phyloP scores from a whole-genome alignment of 2,888 invertebrate genomes.

The Esperia sulphurella region DNA sequence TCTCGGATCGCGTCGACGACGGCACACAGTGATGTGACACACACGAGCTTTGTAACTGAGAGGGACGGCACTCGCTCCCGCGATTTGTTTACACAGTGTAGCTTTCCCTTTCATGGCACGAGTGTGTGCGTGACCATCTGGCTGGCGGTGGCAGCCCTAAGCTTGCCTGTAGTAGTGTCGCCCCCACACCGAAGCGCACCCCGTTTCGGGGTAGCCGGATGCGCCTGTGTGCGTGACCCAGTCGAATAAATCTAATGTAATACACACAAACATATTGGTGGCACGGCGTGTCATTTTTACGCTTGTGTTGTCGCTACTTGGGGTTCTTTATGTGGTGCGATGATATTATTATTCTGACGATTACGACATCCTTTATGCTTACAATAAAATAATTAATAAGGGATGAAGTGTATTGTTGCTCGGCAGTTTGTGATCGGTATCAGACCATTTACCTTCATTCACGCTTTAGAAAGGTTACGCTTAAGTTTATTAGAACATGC shows the following conservation, averaged over 20 bases:
- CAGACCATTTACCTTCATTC: constrained; percentile 61
- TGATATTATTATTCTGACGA: constrained; percentile 79
- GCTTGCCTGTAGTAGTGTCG: constrained; percentile 48
- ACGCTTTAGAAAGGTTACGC: constrained; percentile 58
- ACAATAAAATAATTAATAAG: constrained; percentile 80
- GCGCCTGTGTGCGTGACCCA: constrained; percentile 71
- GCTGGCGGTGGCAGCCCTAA: constrained; percentile 52
- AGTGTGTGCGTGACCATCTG: constrained; percentile 73
- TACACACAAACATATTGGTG: constrained; percentile 78
- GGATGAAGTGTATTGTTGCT: constrained; percentile 74
- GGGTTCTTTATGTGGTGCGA: constrained; percentile 75
- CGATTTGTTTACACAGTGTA: constrained; percentile 78
- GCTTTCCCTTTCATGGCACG: constrained; percentile 70
- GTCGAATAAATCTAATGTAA: constrained; percentile 76
- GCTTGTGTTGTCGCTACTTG: constrained; percentile 76
- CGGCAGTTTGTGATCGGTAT: constrained; percentile 71
- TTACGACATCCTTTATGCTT: constrained; percentile 78
- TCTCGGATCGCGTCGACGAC: constrained; percentile 60
- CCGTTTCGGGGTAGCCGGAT: constrained; percentile 57
- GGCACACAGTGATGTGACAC: constrained; percentile 69
- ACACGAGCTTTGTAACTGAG: constrained; percentile 64
- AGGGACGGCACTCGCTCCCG: constrained; percentile 64
- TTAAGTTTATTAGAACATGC: constrained; percentile 55
- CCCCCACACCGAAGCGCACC: constrained; percentile 62
- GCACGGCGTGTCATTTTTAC: constrained; percentile 76